Evolutionary conservation across 2,797 vertebrate species (phyloP).

Genomic region (Poliocrania exsul): DNA sequence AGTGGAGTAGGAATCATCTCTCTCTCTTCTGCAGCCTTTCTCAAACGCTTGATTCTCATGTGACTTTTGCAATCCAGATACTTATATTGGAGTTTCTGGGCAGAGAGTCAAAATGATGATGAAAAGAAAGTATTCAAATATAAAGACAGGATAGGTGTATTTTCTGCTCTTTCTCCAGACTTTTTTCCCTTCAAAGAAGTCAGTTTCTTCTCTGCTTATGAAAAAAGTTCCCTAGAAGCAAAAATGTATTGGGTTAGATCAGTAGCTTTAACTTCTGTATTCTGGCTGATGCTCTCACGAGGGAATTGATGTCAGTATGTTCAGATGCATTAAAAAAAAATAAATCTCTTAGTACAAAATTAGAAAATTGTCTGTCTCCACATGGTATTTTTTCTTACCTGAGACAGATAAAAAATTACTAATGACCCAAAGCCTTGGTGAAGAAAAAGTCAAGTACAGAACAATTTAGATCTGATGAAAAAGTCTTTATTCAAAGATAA

Average conservation of each 20-base stretch:
- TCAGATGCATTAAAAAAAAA: background rate
- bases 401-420: background rate
- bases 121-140: background rate
- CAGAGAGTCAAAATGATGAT: slow-evolving; percentile 44
- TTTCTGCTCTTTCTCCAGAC: background rate
- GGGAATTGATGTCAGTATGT: background rate
- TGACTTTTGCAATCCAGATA: slow-evolving; percentile 11
- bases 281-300: background rate
- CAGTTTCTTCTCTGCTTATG: background rate
- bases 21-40: background rate
- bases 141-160: background rate
- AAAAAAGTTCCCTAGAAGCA: background rate
- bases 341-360: background rate
- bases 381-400: background rate
- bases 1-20: slow-evolving; percentile 9
- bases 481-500: background rate
- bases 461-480: background rate
- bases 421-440: background rate
- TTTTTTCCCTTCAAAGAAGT: background rate
- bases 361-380: background rate
- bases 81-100: slow-evolving; percentile 26
- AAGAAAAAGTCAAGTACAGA: background rate
- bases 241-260: background rate
- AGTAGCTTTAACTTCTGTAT: background rate
- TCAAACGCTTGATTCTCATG: background rate